Evolutionary conservation across 2,797 vertebrate species (phyloP).

Genomic region (Hephaestus fuliginosus): DNA sequence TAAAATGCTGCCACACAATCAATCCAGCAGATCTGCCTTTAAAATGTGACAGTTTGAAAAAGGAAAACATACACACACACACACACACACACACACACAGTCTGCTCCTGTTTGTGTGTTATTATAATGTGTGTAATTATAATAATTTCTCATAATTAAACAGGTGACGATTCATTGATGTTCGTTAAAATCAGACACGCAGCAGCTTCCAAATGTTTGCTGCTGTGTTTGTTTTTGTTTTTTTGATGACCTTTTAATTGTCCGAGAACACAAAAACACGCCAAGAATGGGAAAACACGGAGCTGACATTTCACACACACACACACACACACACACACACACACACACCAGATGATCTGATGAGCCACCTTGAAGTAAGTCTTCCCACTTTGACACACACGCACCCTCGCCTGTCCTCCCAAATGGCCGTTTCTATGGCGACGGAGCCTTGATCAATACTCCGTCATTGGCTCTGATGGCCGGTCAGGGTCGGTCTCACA

Average conservation of each 20-base stretch:
- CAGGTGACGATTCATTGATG: conserved; percentile 32
- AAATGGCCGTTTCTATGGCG: conserved; percentile 82
- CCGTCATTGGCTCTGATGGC: conserved; percentile 84
- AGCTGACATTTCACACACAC: conserved; percentile 60
- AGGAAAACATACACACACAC: not conserved
- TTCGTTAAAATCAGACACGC: conserved; percentile 37
- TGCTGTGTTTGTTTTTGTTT: conserved; percentile 23
- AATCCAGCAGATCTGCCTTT: not conserved
- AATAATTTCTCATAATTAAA: conserved; percentile 45
- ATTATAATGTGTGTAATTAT: conserved; percentile 41
- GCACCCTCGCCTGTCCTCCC: conserved; percentile 73
- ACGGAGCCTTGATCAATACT: conserved; percentile 84
- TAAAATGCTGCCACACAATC: not conserved
- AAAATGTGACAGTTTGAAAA: not conserved
- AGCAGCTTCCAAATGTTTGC: conserved; percentile 23
- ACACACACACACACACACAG: not conserved
- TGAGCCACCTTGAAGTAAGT: conserved; percentile 80
- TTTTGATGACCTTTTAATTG: conserved; percentile 65
- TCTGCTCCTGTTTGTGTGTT: conserved; percentile 30
- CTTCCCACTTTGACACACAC: conserved; percentile 78
- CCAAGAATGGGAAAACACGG: conserved; percentile 39
- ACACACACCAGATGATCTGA: conserved; percentile 49
- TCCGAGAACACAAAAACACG: conserved; percentile 22
- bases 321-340: conserved; percentile 47
- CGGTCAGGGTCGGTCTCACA: conserved; percentile 77